Conservation (phyloP, 2,888 invertebrate genomes). For the Apamea monoglypha region DNA sequence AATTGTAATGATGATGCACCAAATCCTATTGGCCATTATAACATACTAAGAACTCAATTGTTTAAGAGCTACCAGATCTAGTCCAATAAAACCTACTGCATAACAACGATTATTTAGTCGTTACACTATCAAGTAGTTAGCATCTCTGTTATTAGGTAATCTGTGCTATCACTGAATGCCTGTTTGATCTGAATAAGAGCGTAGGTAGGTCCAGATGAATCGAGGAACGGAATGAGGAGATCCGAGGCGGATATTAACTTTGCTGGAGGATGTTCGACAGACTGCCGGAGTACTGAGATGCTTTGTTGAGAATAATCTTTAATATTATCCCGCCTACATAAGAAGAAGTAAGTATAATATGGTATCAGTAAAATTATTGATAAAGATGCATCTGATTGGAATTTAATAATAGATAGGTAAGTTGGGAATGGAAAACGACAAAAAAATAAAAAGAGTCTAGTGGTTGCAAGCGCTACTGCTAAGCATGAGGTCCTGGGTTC, state of each 20-base stretch:
- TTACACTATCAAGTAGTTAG: slow-evolving; percentile 46
- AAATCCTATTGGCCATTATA: slow-evolving; percentile 26
- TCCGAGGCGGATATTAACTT: slow-evolving; percentile 76
- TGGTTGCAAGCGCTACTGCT: not conserved
- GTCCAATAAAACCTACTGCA: slow-evolving; percentile 42
- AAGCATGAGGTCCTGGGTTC: not conserved
- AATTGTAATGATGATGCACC: slow-evolving; percentile 1
- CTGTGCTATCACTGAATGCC: slow-evolving; percentile 6
- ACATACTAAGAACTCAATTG: slow-evolving; percentile 31
- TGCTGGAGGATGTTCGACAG: slow-evolving; percentile 70
- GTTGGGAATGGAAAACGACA: too few species aligned
- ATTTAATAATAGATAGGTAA: not conserved
- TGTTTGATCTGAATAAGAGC: slow-evolving; percentile 2
- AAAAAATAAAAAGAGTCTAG: not conserved
- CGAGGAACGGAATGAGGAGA: slow-evolving; percentile 70
- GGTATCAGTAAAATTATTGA: not conserved
- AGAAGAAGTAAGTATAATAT: not conserved
- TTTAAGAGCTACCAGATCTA: slow-evolving; percentile 31
- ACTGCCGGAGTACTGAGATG: slow-evolving; percentile 37
- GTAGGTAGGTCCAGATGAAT: slow-evolving; percentile 53
- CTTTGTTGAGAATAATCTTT: slow-evolving; percentile 23
- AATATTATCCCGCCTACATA: not conserved
- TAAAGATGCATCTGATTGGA: not conserved
- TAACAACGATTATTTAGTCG: slow-evolving; percentile 41
- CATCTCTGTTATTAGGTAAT: slow-evolving; percentile 46